Conservation (phyloP, 2,113 vertebrate species). For the Hystrix brachyura region DNA sequence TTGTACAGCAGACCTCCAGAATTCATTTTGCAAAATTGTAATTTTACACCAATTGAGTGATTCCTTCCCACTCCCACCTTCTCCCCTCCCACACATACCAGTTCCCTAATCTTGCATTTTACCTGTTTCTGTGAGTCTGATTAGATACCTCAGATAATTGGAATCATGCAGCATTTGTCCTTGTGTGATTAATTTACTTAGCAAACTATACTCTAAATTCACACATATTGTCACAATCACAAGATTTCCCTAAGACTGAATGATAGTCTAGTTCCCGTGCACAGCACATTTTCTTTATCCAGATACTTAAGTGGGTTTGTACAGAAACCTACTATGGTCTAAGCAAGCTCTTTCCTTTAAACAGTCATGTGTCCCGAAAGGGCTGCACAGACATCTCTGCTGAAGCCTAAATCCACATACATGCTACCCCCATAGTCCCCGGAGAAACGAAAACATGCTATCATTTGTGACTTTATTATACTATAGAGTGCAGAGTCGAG, state of each 20-base stretch:
- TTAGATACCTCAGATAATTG: neutral
- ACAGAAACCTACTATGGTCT: neutral
- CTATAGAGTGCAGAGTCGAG: neutral
- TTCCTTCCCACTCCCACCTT: neutral
- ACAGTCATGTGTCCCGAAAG: neutral
- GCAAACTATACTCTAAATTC: neutral
- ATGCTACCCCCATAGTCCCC: neutral
- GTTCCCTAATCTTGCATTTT: neutral
- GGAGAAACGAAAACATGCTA: neutral
- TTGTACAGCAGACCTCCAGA: neutral
- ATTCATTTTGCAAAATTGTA: neutral
- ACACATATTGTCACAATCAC: neutral
- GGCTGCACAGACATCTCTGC: neutral
- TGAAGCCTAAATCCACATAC: neutral
- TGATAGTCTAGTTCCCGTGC: neutral
- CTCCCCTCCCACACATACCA: neutral
- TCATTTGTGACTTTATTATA: neutral
- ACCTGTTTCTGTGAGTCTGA: neutral
- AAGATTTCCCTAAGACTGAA: neutral
- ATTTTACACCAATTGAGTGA: neutral
- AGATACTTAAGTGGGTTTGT: neutral
- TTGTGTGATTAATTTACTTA: neutral
- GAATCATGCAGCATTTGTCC: neutral
- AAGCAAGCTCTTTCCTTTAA: slow-evolving; percentile 9
- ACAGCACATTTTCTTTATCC: neutral